Conservation (phyloP, 2,888 invertebrate genomes). For the Isoperla grammatica region DNA sequence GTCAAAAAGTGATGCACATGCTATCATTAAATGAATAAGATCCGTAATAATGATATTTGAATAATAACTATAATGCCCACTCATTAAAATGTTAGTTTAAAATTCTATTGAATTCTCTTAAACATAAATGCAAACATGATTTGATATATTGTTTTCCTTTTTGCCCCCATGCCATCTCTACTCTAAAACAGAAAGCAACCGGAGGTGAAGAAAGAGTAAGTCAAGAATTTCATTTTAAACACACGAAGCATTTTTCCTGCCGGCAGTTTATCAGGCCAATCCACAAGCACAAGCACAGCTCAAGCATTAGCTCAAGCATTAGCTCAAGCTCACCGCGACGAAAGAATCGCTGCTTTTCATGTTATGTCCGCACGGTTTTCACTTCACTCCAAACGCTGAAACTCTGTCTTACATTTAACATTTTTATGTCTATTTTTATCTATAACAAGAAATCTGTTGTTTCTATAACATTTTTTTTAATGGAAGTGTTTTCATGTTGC, state of each 20-base stretch:
- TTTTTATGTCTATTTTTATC: constrained; percentile 11
- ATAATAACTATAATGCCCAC: no score
- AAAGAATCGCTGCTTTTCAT: constrained; percentile 16
- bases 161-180: constrained; percentile 19
- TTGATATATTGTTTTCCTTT: constrained; percentile 27
- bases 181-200: constrained; percentile 49
- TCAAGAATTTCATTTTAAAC: constrained; percentile 34
- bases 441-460: constrained; percentile 5
- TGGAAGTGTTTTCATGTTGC: constrained; percentile 13
- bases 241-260: constrained; percentile 32
- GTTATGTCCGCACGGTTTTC: constrained; percentile 13
- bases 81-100: no score
- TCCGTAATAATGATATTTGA: no score
- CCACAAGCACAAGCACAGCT: constrained; percentile 11
- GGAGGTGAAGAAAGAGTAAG: constrained; percentile 64
- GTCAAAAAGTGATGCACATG: no score
- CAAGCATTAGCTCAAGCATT: no score
- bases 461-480: constrained; percentile 3
- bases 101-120: no score
- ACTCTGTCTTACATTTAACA: constrained; percentile 7
- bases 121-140: background rate
- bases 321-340: constrained; percentile 3
- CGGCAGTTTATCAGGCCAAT: constrained; percentile 33
- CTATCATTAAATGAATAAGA: no score
- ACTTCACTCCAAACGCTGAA: background rate